Evolutionary conservation across 2,888 invertebrate species (phyloP), one percentile per base, ranked within the genome.

Genomic region (Pseudolycoriella hygida): DNA sequence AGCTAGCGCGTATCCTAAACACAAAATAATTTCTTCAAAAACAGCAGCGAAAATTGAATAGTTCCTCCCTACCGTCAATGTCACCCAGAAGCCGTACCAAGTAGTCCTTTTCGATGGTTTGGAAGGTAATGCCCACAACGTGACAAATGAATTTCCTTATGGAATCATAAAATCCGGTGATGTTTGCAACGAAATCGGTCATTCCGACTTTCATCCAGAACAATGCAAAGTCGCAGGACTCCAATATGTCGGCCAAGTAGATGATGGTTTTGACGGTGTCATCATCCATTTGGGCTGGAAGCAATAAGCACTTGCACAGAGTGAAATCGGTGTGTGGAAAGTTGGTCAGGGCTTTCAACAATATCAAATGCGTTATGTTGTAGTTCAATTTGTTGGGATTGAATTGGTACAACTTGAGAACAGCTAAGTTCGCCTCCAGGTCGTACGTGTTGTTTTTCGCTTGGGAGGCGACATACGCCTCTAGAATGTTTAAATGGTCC

Each of bases 321-420:
- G 93, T 90, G 60, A 97, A 96, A 66, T 98, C 98, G 8, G 96
- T 89, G 59, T 96, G 92, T 0, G 98, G 98, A 54, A 97, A 76
- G 65, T 94, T 96, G 10, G 97, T 96, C 38, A 98, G 68, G 2
- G 96, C 92, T 63, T 98, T 98, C 53, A 98, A 63, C 40, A 98
- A 70, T 56, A 99, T 93, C 57, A 85, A 82, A 52, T 84, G 80
- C 2, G 90, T 86, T 32, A 94, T 80, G 46, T 83, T 80, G 40
- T 77, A 69, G 58, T 92, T 85, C 57, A 88, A 86, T 56, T 79
- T 76, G 48, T 76, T 77, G 1, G 94, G 92, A 62, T 94, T 93
- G 58, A 98, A 88, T 65, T 98, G 97, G 60, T 97, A 96, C 54
- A 98, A 68, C 66, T 98, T 98, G 41, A 98, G 68, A 11, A 97